A percentile compares a stretch with the other conserved stretches of the same genome.
These are phyloP conservation scores for Eulemur albifrons DNA, from an alignment of 2,797 vertebrate genomes.

Conservation along the genomic window DNA sequence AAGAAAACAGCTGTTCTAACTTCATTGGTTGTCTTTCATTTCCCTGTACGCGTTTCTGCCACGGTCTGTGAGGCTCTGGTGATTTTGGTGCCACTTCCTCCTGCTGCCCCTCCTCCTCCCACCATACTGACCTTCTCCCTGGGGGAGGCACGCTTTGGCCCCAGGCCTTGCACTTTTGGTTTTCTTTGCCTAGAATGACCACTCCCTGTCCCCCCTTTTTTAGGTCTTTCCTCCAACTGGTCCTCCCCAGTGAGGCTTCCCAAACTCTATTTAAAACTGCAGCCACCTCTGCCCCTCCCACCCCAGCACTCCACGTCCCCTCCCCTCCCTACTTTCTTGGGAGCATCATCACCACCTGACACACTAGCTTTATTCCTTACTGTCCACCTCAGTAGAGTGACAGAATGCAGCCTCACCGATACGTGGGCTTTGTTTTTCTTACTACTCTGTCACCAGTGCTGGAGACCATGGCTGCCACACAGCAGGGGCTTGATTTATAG, in stretches of 20 bases:
- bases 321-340: too few species aligned
- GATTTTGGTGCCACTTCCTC: too few species aligned
- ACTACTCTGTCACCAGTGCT: too few species aligned
- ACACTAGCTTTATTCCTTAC: background rate
- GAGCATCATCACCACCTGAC: background rate
- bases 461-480: background rate
- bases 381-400: background rate
- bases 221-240: too few species aligned
- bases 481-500: background rate
- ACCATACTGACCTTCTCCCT: background rate
- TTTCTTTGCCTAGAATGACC: background rate
- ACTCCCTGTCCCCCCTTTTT: too few species aligned
- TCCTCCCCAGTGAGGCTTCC: background rate
- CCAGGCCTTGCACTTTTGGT: background rate
- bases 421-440: background rate
- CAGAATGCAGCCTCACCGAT: accelerated
- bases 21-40: background rate
- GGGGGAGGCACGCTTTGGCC: background rate
- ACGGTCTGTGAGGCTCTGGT: accelerated
- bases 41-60: background rate
- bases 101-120: accelerated
- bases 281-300: background rate
- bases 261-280: background rate
- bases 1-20: background rate
- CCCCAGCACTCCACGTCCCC: background rate